phyloP scores from a whole-genome alignment of 2,113 vertebrate genomes.

The Bos taurus region ARS-UCD2.0 NC_037334.1:81352501-81353000 shows the following conservation, averaged over 20 bases:
- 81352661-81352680: background rate
- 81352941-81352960: background rate
- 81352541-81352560: background rate
- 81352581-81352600: background rate
- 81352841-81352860: background rate
- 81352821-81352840: background rate
- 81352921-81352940: background rate
- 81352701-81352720: background rate
- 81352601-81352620: background rate
- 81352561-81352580: background rate
- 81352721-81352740: background rate
- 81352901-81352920: background rate
- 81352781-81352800: background rate
- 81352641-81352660: background rate
- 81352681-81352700: background rate
- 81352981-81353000: background rate
- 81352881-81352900: background rate
- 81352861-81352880: background rate
- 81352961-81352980: background rate
- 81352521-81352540: background rate
- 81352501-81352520: background rate
- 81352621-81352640: background rate
- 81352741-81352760: background rate
- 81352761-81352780: background rate
- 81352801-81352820: background rate